A percentile compares a stretch with the other conserved stretches of the same genome.
phyloP scores from a whole-genome alignment of 1,140 invertebrate genomes.

The Drosophila ambigua region DNA sequence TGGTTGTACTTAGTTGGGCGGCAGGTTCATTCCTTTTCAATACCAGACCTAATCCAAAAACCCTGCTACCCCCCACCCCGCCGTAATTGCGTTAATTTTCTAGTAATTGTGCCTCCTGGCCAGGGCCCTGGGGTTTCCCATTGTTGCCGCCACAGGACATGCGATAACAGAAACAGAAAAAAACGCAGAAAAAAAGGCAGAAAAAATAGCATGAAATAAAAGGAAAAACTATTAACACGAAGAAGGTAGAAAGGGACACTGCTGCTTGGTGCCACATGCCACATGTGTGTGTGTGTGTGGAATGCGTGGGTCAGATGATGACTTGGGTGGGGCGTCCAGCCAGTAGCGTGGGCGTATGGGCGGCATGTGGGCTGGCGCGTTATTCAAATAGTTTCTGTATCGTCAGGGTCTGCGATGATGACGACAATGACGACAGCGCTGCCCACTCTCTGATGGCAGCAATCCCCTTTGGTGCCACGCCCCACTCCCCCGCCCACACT shows the following conservation, averaged over 20 bases:
- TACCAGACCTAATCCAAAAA: background rate
- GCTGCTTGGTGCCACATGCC: no score
- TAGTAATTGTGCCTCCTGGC: slow-evolving; percentile 62
- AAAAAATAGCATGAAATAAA: slow-evolving; percentile 31
- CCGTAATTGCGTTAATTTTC: slow-evolving; percentile 76
- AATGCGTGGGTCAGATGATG: slow-evolving; percentile 15
- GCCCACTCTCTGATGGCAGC: slow-evolving; percentile 4
- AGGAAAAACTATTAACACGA: slow-evolving; percentile 73
- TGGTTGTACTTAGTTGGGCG: no score
- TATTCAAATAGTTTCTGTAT: slow-evolving; percentile 77
- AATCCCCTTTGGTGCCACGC: slow-evolving; percentile 44
- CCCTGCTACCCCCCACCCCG: no score
- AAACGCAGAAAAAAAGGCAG: slow-evolving; percentile 12
- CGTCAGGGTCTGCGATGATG: slow-evolving; percentile 45
- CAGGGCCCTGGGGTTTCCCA: slow-evolving; percentile 16
- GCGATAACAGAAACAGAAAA: slow-evolving; percentile 52
- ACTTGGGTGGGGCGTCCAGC: background rate
- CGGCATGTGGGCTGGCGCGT: slow-evolving; percentile 52
- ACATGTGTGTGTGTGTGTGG: slow-evolving; percentile 9
- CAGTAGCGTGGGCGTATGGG: background rate
- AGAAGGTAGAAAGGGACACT: slow-evolving; percentile 18
- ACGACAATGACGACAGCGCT: slow-evolving; percentile 51
- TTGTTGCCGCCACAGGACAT: slow-evolving; percentile 45
- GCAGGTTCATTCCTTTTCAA: background rate
- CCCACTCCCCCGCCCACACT: slow-evolving; percentile 9